A percentile compares a stretch with the other conserved stretches of the same genome.
These are phyloP conservation scores for Schizaphis graminum DNA, from an alignment of 2,888 invertebrate genomes.

Conservation along the genomic window DNA sequence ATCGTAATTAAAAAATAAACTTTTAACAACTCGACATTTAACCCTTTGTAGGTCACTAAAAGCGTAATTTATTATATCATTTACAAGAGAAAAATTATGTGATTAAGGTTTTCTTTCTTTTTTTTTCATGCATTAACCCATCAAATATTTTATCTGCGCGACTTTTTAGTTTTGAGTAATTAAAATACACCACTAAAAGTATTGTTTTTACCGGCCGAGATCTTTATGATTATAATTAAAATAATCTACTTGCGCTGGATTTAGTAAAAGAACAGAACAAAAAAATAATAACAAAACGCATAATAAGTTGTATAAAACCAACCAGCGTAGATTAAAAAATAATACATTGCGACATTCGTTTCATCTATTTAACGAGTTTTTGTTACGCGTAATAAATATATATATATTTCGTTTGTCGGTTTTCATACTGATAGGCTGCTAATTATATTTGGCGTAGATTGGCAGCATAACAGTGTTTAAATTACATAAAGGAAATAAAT, in stretches of 20 bases:
- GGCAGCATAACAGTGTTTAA: background rate
- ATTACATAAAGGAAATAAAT: background rate
- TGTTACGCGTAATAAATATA: background rate
- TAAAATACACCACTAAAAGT: conserved; percentile 30
- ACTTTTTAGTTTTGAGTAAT: background rate
- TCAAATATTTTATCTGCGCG: conserved; percentile 9
- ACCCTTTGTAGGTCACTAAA: conserved; percentile 32
- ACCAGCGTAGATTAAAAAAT: background rate
- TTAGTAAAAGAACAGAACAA: background rate
- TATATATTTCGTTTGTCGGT: background rate
- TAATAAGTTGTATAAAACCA: background rate
- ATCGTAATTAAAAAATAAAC: conserved; percentile 48
- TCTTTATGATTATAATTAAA: conserved; percentile 12
- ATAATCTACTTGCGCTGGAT: background rate
- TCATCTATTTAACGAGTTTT: background rate
- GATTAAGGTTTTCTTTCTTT: conserved; percentile 21
- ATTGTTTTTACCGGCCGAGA: background rate
- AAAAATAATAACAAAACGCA: background rate
- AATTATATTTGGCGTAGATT: background rate
- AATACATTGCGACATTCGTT: background rate
- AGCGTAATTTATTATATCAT: conserved; percentile 26
- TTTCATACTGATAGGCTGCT: background rate
- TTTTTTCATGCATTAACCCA: background rate
- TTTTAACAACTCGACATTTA: conserved; percentile 47
- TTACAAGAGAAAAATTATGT: conserved; percentile 11